Evolutionary conservation across 2,888 invertebrate species (phyloP).

Genomic region (Toxonevra muliebris): DNA sequence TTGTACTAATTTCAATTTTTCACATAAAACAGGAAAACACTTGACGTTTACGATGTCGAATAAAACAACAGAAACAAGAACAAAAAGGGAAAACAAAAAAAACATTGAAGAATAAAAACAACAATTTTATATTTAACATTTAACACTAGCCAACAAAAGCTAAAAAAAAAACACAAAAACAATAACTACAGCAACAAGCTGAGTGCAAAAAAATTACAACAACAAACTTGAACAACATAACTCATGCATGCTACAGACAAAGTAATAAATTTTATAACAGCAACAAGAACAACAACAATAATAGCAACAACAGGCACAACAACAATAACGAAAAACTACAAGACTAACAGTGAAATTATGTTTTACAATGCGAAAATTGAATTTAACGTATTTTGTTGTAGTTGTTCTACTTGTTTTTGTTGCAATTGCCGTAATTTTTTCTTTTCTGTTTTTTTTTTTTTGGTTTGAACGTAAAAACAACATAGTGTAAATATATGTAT

Average conservation of each 20-base stretch:
- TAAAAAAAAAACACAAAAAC: not conserved
- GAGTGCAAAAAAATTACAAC: not conserved
- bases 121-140: not conserved
- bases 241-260: constrained; percentile 51
- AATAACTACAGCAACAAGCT: too few species aligned
- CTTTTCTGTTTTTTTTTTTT: not conserved
- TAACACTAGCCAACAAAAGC: too few species aligned
- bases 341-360: constrained; percentile 51
- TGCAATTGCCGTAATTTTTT: not conserved
- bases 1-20: constrained; percentile 44
- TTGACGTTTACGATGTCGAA: constrained; percentile 29
- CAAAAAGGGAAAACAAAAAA: constrained; percentile 15
- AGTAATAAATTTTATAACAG: constrained; percentile 53
- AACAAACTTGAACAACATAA: constrained; percentile 47
- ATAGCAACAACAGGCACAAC: constrained; percentile 38
- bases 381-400: constrained; percentile 43
- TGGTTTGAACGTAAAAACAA: not conserved
- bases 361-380: constrained; percentile 59
- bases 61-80: constrained; percentile 24
- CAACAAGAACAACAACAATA: constrained; percentile 35
- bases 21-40: constrained; percentile 26
- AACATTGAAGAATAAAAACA: not conserved
- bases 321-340: constrained; percentile 24
- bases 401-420: constrained; percentile 20
- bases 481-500: not conserved